Evolutionary conservation across 1,140 invertebrate genomes (phyloP), one percentile per base, ranked within the genome.

Genomic region (Pomacea maculata): DNA sequence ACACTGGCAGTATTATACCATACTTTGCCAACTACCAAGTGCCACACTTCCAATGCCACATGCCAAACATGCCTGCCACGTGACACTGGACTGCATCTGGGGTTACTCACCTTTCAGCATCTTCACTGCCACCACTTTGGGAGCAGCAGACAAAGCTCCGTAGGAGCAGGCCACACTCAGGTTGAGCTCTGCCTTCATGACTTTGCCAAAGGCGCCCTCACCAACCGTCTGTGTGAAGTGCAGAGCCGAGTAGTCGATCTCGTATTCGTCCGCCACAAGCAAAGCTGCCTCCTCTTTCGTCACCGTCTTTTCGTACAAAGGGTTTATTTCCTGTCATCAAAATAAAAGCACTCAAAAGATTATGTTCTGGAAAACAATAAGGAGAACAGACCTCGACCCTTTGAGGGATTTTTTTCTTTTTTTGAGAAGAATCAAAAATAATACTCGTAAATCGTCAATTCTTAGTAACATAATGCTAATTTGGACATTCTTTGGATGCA

Each of bases 111-210:
- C 95, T 95, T 99, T 99, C 7, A 99, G 93, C 95, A 99, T 99
- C 92, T 99, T 99, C 0, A 99, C 97, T 55, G 98, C 98, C 0
- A 99, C 97, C 10, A 95, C 94, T 61, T 93, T 94, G 17, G 93
- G 80, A 34, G 76, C 77, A 25, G 77, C 78, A 55, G 78, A 82
- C 63, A 77, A 70, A 1, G 52, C 64, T 14, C 70, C 67, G n/a
- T 52, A n/a, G 10, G 61, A 10, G 21, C 65, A 57, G 7, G 75
- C 55, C 45, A 74, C 63, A 8, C 72, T 29, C 17, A 29, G 29
- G 54, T 71, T 84, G 17, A 87, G 86, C 93, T 93, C 21, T 1
- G 95, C 97, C 92, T 97, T 97, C 86, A 97, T 93, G 0, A 98
- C 97, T 7, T 97, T 95, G 21, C 97, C 97, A 90, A 98, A 98